phyloP scores from a whole-genome alignment of 2,797 vertebrate genomes.

The Lithobates pipiens region DNA sequence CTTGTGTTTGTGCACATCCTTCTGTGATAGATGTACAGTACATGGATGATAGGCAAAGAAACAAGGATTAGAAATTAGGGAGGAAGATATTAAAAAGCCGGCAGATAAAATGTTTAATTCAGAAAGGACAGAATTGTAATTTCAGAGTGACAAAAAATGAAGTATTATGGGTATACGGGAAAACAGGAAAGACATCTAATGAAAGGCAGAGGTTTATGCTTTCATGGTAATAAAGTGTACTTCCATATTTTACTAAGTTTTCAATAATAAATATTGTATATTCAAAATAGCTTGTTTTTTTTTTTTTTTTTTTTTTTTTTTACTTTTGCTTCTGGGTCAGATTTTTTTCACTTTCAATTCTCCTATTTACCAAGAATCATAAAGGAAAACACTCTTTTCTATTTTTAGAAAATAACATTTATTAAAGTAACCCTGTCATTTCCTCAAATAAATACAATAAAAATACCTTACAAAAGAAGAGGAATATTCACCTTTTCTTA shows the following conservation, averaged over 20 bases:
- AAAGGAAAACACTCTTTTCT: no score
- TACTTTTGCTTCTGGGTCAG: background rate
- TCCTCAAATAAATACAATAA: no score
- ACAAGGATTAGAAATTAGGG: conserved; percentile 35
- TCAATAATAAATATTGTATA: background rate
- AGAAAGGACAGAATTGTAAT: conserved; percentile 36
- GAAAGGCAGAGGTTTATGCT: background rate
- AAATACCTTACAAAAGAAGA: no score
- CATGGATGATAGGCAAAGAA: conserved; percentile 34
- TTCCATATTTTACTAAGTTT: background rate
- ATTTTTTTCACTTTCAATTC: no score
- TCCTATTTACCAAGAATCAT: no score
- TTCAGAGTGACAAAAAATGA: background rate
- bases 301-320: background rate
- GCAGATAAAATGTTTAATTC: conserved; percentile 31
- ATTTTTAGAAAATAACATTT: no score
- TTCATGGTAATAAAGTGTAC: background rate
- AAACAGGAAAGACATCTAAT: background rate
- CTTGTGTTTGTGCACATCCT: conserved; percentile 49
- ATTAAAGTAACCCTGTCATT: no score
- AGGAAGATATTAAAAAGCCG: conserved; percentile 20
- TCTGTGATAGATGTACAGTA: conserved; percentile 40
- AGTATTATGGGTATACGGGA: background rate
- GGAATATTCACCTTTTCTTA: no score
- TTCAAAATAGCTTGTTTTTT: background rate